Conservation (phyloP, 2,797 vertebrate species). For the Dromococcyx pavoninus region DNA sequence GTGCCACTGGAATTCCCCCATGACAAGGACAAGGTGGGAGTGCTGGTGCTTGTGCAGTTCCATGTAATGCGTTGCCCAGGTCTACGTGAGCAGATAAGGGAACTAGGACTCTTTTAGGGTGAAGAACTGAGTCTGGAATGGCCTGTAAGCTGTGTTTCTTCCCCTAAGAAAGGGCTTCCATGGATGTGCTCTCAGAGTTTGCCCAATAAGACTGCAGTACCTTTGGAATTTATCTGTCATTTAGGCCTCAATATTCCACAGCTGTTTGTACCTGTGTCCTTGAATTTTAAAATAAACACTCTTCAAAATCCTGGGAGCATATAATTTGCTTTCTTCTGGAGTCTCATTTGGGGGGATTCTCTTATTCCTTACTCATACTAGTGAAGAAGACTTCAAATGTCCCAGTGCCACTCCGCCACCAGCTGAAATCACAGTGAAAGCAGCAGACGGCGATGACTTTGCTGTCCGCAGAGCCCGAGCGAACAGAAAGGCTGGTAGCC, state of each 20-base stretch:
- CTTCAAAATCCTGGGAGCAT: background rate
- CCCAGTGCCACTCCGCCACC: conserved; percentile 18
- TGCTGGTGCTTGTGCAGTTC: background rate
- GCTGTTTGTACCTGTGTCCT: background rate
- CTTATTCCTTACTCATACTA: conserved; percentile 74
- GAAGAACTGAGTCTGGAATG: background rate
- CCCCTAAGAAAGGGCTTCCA: background rate
- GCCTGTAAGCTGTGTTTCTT: background rate
- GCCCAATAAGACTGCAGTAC: background rate
- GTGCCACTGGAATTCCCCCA: background rate
- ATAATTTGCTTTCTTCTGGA: background rate
- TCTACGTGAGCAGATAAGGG: background rate
- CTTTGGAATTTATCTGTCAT: background rate
- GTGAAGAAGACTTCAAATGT: conserved; percentile 76
- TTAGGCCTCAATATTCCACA: background rate
- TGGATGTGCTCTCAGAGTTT: background rate
- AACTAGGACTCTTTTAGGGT: background rate
- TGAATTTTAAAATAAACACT: background rate
- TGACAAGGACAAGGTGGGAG: background rate
- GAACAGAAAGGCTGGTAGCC: conserved; percentile 75
- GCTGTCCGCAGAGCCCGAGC: conserved; percentile 78
- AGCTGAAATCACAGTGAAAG: conserved; percentile 75
- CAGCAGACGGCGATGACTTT: conserved; percentile 76
- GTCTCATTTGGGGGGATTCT: conserved; percentile 25
- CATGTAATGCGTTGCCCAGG: accelerated